phyloP scores from a whole-genome alignment of 2,113 vertebrate genomes.

The Elanus axillaris region DNA sequence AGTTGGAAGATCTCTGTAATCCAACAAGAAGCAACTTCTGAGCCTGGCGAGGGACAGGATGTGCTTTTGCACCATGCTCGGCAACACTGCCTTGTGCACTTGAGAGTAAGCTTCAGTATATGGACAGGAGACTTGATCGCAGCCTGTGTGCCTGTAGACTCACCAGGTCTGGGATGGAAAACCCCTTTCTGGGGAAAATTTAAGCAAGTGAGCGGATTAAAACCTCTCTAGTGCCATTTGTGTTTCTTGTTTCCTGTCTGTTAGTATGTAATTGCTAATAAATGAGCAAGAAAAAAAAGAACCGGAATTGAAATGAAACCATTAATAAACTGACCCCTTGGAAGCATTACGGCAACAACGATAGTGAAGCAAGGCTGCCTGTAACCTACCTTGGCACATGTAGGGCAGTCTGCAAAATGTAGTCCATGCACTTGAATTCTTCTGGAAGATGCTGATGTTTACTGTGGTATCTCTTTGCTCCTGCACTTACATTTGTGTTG shows the following conservation, averaged over 20 bases:
- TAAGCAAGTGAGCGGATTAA: background rate
- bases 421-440: fast-evolving
- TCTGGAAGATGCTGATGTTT: background rate
- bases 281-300: background rate
- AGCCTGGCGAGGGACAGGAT: background rate
- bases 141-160: background rate
- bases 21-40: background rate
- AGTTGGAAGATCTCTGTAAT: background rate
- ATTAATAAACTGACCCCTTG: background rate
- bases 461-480: background rate
- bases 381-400: background rate
- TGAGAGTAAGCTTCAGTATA: too few species aligned
- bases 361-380: fast-evolving
- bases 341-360: fast-evolving
- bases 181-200: background rate
- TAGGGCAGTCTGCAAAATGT: fast-evolving
- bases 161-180: background rate
- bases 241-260: background rate
- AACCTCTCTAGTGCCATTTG: background rate
- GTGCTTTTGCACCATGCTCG: fast-evolving
- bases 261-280: background rate
- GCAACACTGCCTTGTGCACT: background rate
- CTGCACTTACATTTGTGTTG: background rate
- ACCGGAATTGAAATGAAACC: background rate
- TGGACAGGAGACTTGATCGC: background rate